Percentiles rank a stretch among this genome's conserved stretches.
Conservation (phyloP, 1,140 invertebrate genomes). For the Leptoteleia sp. region DNA sequence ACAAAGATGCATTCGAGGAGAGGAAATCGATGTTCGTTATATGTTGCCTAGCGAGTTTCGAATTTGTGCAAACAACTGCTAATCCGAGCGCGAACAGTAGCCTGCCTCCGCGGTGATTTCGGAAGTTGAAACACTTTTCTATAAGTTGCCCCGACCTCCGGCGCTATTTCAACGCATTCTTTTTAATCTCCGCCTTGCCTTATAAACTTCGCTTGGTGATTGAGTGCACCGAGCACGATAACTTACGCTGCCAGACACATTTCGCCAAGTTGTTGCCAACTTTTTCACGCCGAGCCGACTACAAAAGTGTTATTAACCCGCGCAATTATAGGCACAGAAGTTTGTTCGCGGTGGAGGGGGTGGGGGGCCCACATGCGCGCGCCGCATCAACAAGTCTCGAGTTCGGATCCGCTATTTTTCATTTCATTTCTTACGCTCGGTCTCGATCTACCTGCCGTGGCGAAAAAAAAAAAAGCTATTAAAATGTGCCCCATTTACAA, state of each 20-base stretch:
- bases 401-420: conserved; percentile 7
- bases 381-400: conserved; percentile 39
- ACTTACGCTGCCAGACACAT: conserved; percentile 39
- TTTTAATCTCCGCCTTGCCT: conserved; percentile 18
- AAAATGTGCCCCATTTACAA: conserved; percentile 32
- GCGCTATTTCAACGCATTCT: conserved; percentile 9
- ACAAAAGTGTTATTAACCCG: conserved; percentile 50
- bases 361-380: conserved; percentile 2
- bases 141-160: conserved; percentile 3
- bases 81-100: too few relatives aligned
- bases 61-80: too few relatives aligned
- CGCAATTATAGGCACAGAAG: conserved; percentile 29
- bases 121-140: conserved; percentile 16
- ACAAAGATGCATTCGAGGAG: too few relatives aligned
- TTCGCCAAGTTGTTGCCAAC: conserved; percentile 36
- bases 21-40: too few relatives aligned
- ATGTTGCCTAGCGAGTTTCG: too few relatives aligned
- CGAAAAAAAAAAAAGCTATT: conserved; percentile 18
- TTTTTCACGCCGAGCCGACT: conserved; percentile 41
- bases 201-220: conserved; percentile 31
- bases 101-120: neutral
- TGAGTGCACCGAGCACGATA: conserved; percentile 20
- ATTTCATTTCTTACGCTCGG: conserved; percentile 11
- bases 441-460: neutral
- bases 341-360: too few relatives aligned